phyloP scores from a whole-genome alignment of 2,113 vertebrate species.

The Prunella himalayana region DNA sequence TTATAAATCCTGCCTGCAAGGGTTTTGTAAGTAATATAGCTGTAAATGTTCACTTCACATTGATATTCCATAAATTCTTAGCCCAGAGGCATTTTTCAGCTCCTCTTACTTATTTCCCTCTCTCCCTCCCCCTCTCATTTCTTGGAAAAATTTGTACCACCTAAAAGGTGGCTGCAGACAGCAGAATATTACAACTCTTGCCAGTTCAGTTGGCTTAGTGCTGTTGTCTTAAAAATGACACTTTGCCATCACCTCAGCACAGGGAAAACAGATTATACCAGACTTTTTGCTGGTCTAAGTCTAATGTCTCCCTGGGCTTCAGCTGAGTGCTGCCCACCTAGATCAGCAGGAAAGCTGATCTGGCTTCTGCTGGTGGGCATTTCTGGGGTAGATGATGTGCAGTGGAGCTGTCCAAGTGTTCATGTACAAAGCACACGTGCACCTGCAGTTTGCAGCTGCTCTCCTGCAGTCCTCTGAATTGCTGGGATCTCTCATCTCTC shows the following conservation, averaged over 20 bases:
- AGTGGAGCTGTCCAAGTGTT: not conserved
- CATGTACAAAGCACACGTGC: not conserved
- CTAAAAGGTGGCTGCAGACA: not conserved
- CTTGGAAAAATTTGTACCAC: not conserved
- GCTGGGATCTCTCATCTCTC: not conserved
- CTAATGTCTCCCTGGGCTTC: not conserved
- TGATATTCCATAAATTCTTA: not conserved
- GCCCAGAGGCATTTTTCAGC: not conserved
- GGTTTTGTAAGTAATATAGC: not conserved
- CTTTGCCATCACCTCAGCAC: not conserved
- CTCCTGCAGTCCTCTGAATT: not conserved
- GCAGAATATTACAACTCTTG: not conserved
- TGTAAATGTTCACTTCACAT: not conserved
- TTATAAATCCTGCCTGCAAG: not conserved
- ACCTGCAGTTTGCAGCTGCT: not conserved
- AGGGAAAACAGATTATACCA: not conserved
- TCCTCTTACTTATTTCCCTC: not conserved
- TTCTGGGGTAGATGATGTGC: not conserved
- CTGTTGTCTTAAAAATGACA: not conserved
- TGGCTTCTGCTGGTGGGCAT: not conserved
- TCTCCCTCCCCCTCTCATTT: not conserved
- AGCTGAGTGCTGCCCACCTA: not conserved
- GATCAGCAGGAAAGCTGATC: not conserved
- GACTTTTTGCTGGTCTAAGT: not conserved
- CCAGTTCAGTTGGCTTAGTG: not conserved